Evolutionary conservation across 2,888 invertebrate genomes (phyloP), one percentile per base, ranked within the genome.

Genomic region (Drosophila paracracens): DNA sequence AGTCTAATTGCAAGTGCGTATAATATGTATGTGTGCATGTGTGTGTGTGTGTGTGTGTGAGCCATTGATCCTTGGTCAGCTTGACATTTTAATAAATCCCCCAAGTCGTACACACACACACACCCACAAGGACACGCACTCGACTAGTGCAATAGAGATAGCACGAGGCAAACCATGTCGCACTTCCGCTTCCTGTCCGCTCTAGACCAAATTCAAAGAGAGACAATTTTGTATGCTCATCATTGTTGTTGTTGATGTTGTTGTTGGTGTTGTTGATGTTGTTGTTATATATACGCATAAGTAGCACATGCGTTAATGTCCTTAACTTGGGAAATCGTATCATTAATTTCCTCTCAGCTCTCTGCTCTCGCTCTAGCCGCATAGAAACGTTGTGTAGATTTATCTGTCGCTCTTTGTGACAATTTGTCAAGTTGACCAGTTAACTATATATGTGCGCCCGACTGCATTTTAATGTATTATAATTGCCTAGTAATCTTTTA

Each of bases 31-130:
- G 13, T 36, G 51, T 35, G 33, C 27, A 13, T 66, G 46, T 60
- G 29, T 66, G 57, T 33, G 25, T 40, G 10, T 54, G 31, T 73
- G 61, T 70, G 40, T 63, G 64, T 65, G 72, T 74, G 58, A 73
- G 81, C 73, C 80, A 89, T 83, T 88, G 80, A 87, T 87, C 77
- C 85, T 46, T 76, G 77, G 35, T 64, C 69, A 70, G 68, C 65
- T 76, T 79, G 81, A 84, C 84, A 56, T 74, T 84, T 86, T 81
- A 86, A 89, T 88, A 89, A 89, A 84, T 88, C 82, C 83, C 83
- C 25, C 46, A 57, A 59, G 74, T 65, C 65, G 29, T 59, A 40
- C 48, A 50, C 38, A 61, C 50, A 54, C 58, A 68, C 52, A 52
- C 58, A 40, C 13, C 27, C n/a, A 1, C n/a, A 40, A 11, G 21